phyloP scores from a whole-genome alignment of 2,113 vertebrate genomes.

The Leuciscus idus region DNA sequence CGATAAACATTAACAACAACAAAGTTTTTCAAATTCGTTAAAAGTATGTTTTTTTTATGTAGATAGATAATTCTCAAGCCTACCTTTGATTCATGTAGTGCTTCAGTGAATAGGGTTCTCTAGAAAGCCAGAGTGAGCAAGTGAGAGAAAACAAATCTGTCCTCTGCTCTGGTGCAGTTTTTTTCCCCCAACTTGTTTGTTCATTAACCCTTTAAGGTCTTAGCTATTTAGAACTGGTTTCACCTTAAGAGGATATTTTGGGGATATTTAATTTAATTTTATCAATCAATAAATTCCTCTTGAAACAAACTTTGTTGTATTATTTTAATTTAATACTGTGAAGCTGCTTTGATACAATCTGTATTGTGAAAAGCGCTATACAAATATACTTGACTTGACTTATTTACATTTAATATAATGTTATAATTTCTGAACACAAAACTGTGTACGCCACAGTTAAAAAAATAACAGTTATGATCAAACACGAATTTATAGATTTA shows the following conservation, averaged over 20 bases:
- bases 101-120: not conserved
- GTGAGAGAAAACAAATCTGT: conserved; percentile 2
- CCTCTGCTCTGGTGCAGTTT: not conserved
- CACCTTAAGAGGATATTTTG: not conserved
- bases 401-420: not conserved
- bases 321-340: too few species aligned
- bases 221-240: not conserved
- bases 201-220: conserved; percentile 12
- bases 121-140: not conserved
- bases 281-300: too few species aligned
- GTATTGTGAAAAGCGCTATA: too few species aligned
- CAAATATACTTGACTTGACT: too few species aligned
- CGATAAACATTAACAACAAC: not conserved
- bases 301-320: too few species aligned
- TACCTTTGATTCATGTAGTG: not conserved
- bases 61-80: not conserved
- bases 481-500: not conserved
- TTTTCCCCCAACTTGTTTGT: not conserved
- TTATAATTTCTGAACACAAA: not conserved
- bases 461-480: not conserved
- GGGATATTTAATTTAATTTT: too few species aligned
- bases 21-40: not conserved
- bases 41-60: not conserved
- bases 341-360: too few species aligned
- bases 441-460: not conserved